phyloP scores from a whole-genome alignment of 2,797 vertebrate species.

The Lithobates pipiens region DNA sequence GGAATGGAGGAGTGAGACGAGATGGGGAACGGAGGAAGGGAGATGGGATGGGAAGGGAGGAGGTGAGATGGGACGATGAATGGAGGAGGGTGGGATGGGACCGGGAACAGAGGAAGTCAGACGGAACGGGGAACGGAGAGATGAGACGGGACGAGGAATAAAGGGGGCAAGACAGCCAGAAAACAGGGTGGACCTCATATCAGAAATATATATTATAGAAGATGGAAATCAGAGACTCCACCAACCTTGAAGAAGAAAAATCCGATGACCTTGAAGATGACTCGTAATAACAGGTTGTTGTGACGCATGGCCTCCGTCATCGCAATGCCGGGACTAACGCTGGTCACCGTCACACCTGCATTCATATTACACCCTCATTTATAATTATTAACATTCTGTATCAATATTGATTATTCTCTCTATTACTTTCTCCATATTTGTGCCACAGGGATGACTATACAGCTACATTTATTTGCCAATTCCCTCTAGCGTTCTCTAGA shows the following conservation, averaged over 20 bases:
- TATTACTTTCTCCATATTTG: no score
- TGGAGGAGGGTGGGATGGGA: background rate
- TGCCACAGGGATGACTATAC: no score
- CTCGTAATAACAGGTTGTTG: slow-evolving; percentile 62
- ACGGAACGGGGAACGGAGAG: background rate
- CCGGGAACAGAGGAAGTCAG: background rate
- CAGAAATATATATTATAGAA: no score
- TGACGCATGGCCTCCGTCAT: slow-evolving; percentile 80
- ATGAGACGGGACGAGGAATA: background rate
- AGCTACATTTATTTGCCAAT: no score
- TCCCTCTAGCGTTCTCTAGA: no score
- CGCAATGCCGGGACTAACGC: slow-evolving; percentile 82
- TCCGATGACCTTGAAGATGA: slow-evolving; percentile 74
- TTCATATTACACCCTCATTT: background rate
- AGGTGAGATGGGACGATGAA: background rate
- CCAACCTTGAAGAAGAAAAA: slow-evolving; percentile 86
- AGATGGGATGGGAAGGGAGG: background rate
- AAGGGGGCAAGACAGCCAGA: background rate
- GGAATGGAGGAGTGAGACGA: background rate
- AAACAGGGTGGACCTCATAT: no score
- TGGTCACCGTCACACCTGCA: slow-evolving; percentile 84
- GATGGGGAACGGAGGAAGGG: no score
- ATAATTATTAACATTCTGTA: no score
- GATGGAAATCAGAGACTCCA: no score
- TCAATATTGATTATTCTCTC: no score